These are phyloP conservation scores for Vireo griseus DNA, from an alignment of 2,797 vertebrate genomes.

Conservation along the genomic window DNA sequence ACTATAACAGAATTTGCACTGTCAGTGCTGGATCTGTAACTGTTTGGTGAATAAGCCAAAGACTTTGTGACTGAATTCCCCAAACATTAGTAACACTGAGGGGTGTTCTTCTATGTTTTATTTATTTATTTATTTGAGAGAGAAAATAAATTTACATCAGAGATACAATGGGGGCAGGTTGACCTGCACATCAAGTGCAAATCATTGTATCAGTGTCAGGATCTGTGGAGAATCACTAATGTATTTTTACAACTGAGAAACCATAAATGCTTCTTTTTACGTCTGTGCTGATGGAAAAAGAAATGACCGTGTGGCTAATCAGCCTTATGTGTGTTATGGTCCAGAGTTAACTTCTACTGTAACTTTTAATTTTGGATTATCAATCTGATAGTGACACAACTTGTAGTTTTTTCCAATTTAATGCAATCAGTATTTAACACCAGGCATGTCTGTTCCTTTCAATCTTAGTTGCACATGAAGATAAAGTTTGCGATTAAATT, in stretches of 20 bases:
- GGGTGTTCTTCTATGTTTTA: background rate
- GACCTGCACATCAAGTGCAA: background rate
- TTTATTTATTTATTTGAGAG: background rate
- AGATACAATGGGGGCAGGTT: background rate
- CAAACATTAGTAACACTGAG: background rate
- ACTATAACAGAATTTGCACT: constrained; percentile 16
- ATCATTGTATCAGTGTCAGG: background rate
- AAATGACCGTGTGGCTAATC: background rate
- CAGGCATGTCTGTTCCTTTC: constrained; percentile 1
- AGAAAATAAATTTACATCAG: background rate
- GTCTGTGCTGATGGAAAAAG: background rate
- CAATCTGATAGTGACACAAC: background rate
- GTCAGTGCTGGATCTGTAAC: background rate
- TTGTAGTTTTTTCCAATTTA: background rate
- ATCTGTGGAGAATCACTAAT: background rate
- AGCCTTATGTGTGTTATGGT: background rate
- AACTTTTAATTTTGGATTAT: constrained; percentile 1
- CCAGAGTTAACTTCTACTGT: background rate
- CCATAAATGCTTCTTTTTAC: background rate
- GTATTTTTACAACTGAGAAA: background rate
- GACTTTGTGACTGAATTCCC: background rate
- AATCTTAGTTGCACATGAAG: constrained; percentile 17
- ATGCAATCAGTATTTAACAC: constrained; percentile 18
- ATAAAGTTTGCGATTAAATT: constrained; percentile 51
- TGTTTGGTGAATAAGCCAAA: background rate